Percentiles rank a stretch among this genome's conserved stretches.
Evolutionary conservation across 2,888 invertebrate genomes (phyloP).

Genomic region (Heliconius sara): DNA sequence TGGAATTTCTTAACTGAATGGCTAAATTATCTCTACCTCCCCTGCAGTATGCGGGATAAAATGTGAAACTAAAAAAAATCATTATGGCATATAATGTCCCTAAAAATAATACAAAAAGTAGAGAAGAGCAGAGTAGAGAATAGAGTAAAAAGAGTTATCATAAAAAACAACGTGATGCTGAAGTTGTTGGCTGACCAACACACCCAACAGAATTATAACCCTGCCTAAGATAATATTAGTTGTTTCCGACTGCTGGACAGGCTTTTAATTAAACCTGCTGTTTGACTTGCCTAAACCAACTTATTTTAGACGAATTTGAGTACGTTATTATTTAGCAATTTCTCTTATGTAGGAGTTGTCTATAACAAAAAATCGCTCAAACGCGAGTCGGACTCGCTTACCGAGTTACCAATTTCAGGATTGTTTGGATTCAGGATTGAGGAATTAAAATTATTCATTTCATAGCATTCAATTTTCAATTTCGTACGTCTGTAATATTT

Average conservation of each 20-base stretch:
- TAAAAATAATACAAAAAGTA: neutral
- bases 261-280: constrained; percentile 39
- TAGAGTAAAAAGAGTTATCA: neutral
- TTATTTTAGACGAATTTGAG: constrained; percentile 28
- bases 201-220: constrained; percentile 26
- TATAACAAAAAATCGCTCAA: neutral
- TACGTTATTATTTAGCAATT: constrained; percentile 20
- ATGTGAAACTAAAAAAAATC: no score
- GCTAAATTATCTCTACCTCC: no score
- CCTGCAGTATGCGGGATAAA: no score
- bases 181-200: neutral
- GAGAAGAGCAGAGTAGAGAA: neutral
- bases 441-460: no score
- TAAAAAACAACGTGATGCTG: neutral
- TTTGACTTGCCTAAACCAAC: constrained; percentile 29
- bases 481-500: no score
- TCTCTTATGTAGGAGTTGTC: constrained; percentile 3
- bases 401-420: no score
- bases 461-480: no score
- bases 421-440: no score
- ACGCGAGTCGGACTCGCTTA: no score
- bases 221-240: constrained; percentile 39
- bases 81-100: no score
- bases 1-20: no score
- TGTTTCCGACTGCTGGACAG: constrained; percentile 26